These are phyloP conservation scores for Pardalotus punctatus DNA, from an alignment of 2,113 vertebrate species.

Conservation along the genomic window DNA sequence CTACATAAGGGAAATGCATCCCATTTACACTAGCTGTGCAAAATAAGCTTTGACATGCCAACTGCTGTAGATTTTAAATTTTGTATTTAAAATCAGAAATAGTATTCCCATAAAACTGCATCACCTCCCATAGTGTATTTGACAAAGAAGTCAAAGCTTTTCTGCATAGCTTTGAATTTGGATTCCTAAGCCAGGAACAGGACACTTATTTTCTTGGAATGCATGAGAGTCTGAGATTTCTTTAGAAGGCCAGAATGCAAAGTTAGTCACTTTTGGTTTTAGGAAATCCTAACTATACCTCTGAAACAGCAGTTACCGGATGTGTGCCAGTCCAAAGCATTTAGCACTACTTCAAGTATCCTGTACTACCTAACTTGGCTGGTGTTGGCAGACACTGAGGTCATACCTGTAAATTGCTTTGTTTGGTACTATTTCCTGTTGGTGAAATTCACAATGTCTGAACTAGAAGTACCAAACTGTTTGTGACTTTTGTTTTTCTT, in stretches of 20 bases:
- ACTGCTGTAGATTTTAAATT: neutral
- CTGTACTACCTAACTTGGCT: neutral
- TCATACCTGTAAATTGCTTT: neutral
- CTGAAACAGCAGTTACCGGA: neutral
- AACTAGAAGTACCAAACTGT: neutral
- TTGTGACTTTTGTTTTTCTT: neutral
- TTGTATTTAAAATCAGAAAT: neutral
- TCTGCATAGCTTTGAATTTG: neutral
- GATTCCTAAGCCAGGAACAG: neutral
- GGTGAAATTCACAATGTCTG: neutral
- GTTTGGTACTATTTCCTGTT: neutral
- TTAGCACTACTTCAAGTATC: neutral
- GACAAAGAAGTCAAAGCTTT: neutral
- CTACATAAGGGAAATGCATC: neutral
- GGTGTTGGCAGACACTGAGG: neutral
- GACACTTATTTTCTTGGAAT: neutral
- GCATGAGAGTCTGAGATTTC: neutral
- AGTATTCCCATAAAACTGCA: neutral
- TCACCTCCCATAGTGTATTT: neutral
- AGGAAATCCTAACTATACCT: neutral
- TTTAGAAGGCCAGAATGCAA: neutral
- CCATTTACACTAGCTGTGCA: neutral
- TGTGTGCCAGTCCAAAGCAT: neutral
- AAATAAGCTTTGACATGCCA: neutral
- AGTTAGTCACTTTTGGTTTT: neutral